phyloP scores from a whole-genome alignment of 2,113 vertebrate species.

The Ranitomeya imitator region DNA sequence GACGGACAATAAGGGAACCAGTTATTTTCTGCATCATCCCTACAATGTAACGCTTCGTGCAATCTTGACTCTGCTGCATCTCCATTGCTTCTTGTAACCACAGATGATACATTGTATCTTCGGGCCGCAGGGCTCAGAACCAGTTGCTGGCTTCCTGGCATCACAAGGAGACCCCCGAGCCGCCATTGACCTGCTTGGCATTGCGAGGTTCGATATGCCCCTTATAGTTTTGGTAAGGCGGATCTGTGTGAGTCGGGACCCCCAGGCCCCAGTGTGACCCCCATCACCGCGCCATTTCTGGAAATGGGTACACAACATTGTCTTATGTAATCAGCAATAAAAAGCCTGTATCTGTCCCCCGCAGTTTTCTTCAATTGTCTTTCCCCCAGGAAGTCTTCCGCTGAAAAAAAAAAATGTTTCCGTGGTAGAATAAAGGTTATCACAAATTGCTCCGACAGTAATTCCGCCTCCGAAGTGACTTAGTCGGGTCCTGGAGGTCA shows the following conservation, averaged over 20 bases:
- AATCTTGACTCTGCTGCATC: background rate
- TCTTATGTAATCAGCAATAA: constrained; percentile 20
- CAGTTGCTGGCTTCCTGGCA: background rate
- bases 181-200: background rate
- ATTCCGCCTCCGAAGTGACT: background rate
- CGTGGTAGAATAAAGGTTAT: constrained; percentile 7
- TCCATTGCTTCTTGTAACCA: background rate
- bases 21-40: background rate
- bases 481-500: background rate
- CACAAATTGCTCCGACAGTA: background rate
- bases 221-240: background rate
- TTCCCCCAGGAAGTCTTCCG: constrained; percentile 21
- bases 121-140: background rate
- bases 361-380: constrained; percentile 26
- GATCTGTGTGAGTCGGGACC: background rate
- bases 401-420: background rate
- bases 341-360: background rate
- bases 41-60: background rate
- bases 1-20: background rate
- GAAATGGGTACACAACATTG: background rate
- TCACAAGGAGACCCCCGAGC: background rate
- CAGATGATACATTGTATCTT: background rate
- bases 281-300: background rate
- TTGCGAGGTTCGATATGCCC: background rate
- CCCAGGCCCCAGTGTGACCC: background rate